Conservation (phyloP, 1,140 invertebrate species). For the Aphelinus certus region DNA sequence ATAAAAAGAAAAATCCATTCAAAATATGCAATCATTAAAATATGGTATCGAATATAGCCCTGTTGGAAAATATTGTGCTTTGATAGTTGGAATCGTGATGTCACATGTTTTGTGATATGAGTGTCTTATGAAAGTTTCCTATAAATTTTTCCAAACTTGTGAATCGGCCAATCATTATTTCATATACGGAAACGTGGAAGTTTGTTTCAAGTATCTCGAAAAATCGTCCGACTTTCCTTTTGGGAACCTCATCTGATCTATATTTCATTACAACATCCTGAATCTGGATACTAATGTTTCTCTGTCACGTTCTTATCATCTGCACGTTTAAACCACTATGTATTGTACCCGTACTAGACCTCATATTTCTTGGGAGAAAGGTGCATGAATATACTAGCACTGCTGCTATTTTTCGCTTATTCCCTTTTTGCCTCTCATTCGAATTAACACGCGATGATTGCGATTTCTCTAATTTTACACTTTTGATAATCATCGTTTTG, state of each 20-base stretch:
- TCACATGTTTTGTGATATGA: no score
- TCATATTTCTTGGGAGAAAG: conserved; percentile 13
- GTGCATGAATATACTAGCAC: not conserved
- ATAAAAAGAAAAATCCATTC: conserved; percentile 7
- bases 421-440: no score
- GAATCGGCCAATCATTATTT: no score
- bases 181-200: not conserved
- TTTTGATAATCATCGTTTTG: no score
- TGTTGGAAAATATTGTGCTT: no score
- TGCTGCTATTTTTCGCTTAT: not conserved
- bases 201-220: not conserved
- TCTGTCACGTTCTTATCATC: conserved; percentile 33
- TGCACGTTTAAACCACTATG: conserved; percentile 7
- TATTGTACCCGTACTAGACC: conserved; percentile 5
- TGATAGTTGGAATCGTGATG: no score
- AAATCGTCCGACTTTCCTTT: not conserved
- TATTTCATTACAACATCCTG: not conserved
- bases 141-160: no score
- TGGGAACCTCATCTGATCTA: not conserved
- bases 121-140: no score
- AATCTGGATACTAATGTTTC: conserved; percentile 30
- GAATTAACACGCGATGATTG: no score
- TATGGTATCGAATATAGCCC: no score
- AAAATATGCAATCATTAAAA: no score
- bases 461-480: no score